phyloP scores from a whole-genome alignment of 2,888 invertebrate species.

The Pyrgus malvae region DNA sequence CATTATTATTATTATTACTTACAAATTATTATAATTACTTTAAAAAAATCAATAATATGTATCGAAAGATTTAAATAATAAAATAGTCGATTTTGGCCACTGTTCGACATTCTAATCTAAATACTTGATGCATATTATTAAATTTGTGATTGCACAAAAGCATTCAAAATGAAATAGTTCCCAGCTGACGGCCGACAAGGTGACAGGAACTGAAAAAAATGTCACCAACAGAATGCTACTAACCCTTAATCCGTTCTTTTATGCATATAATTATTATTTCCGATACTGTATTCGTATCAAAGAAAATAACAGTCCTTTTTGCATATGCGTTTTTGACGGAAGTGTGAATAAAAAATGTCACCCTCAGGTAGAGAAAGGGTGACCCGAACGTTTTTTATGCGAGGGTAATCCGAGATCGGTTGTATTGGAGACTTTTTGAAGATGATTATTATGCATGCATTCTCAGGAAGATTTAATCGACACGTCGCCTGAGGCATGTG shows the following conservation, averaged over 20 bases:
- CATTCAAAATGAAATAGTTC: conserved; percentile 43
- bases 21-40: too few species aligned
- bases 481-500: conserved; percentile 63
- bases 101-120: too few species aligned
- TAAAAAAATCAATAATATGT: too few species aligned
- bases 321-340: conserved; percentile 77
- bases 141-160: conserved; percentile 35
- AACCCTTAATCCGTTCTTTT: conserved; percentile 77
- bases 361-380: conserved; percentile 75
- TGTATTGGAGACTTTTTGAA: conserved; percentile 56
- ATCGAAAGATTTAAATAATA: not conserved
- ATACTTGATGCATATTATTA: conserved; percentile 70
- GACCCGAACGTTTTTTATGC: conserved; percentile 64
- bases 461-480: conserved; percentile 76
- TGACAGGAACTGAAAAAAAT: conserved; percentile 70
- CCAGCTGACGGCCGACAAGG: conserved; percentile 71
- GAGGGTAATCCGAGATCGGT: conserved; percentile 67
- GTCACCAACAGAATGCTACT: conserved; percentile 62
- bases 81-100: too few species aligned
- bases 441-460: conserved; percentile 77
- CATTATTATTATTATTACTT: too few species aligned
- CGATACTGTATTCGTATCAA: conserved; percentile 65
- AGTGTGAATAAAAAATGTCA: conserved; percentile 79
- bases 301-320: conserved; percentile 79
- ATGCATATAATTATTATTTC: conserved; percentile 82